phyloP scores from a whole-genome alignment of 2,113 vertebrate species.

The Prunella fulvescens region DNA sequence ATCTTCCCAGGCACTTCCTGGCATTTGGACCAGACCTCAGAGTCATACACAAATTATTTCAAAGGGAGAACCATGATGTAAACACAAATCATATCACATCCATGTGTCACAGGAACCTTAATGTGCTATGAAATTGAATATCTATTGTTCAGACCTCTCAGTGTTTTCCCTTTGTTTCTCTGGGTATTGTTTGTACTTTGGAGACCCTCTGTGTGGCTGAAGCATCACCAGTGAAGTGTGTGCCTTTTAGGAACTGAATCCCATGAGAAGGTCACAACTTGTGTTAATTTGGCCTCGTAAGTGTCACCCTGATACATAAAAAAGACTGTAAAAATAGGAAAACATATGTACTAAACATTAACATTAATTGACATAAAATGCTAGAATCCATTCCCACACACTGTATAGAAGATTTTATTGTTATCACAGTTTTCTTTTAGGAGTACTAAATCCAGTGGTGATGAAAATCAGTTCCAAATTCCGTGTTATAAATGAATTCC shows the following conservation, averaged over 20 bases:
- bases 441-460: background rate
- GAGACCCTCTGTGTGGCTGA: background rate
- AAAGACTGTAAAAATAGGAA: background rate
- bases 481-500: background rate
- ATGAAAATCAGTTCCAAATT: background rate
- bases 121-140: background rate
- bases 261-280: background rate
- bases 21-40: background rate
- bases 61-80: background rate
- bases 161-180: background rate
- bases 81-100: background rate
- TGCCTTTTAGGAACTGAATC: background rate
- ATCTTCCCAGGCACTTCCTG: background rate
- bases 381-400: background rate
- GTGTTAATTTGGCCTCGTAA: background rate
- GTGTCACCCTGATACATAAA: background rate
- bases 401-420: background rate
- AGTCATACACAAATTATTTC: background rate
- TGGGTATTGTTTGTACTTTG: background rate
- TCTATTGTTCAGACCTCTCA: constrained; percentile 19
- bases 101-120: background rate
- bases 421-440: background rate
- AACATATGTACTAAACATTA: background rate
- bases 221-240: background rate
- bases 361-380: background rate